Evolutionary conservation across 2,797 vertebrate species (phyloP).

Genomic region (Fundulus diaphanus): DNA sequence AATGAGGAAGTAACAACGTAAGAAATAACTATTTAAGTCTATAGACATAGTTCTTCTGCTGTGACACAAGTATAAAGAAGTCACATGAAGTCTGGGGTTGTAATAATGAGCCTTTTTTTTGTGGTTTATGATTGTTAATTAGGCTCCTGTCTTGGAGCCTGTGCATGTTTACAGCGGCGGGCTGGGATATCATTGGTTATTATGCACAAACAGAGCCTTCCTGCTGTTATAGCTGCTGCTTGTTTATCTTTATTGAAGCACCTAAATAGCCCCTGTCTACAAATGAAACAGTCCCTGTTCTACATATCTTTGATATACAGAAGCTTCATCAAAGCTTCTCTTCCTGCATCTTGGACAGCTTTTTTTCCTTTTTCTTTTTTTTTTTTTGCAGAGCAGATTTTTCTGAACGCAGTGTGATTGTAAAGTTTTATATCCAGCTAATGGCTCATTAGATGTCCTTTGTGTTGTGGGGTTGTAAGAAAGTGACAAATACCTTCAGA

Average conservation of each 20-base stretch:
- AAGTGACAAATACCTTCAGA: constrained; percentile 22
- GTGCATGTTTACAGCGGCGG: constrained; percentile 47
- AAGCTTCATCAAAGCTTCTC: constrained; percentile 10
- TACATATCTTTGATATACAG: constrained; percentile 17
- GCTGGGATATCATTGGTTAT: constrained; percentile 49
- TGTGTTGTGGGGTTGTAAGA: constrained; percentile 31
- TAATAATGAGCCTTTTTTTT: constrained; percentile 10
- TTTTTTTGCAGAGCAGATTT: constrained; percentile 14
- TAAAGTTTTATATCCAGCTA: background rate
- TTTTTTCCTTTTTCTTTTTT: background rate
- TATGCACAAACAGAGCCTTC: constrained; percentile 56
- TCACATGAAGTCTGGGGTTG: background rate
- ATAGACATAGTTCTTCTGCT: background rate
- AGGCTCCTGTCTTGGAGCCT: constrained; percentile 36
- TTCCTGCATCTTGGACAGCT: background rate
- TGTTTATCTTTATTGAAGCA: constrained; percentile 39
- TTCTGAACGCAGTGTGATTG: constrained; percentile 9
- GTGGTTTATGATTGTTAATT: constrained; percentile 58
- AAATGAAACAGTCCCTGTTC: constrained; percentile 1
- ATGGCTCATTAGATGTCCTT: constrained; percentile 18
- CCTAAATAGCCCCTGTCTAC: constrained; percentile 13
- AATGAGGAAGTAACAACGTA: background rate
- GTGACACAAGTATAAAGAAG: constrained; percentile 4
- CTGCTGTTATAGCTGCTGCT: constrained; percentile 37
- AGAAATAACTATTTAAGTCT: background rate